Percentiles rank a stretch among this genome's conserved stretches.
Evolutionary conservation across 1,140 invertebrate genomes (phyloP).

Genomic region (Lepidostoma basale): DNA sequence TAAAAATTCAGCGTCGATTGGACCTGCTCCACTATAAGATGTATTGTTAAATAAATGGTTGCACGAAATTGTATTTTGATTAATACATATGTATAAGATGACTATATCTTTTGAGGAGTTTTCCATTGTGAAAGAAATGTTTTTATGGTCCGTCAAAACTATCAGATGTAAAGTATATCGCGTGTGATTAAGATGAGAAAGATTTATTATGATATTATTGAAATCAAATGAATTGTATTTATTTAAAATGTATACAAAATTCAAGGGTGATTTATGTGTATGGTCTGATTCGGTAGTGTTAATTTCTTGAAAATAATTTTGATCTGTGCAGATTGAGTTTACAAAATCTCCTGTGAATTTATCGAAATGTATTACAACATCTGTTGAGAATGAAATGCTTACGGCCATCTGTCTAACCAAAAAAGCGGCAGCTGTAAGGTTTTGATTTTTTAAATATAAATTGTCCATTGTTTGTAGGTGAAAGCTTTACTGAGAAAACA

Average conservation of each 20-base stretch:
- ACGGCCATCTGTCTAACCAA: background rate
- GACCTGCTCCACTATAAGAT: background rate
- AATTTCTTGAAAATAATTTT: too few species aligned
- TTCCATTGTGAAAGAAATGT: background rate
- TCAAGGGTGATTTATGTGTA: too few species aligned
- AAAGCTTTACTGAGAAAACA: too few species aligned
- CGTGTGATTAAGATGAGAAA: background rate
- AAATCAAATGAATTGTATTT: too few species aligned
- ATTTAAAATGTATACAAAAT: too few species aligned
- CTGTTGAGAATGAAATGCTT: background rate
- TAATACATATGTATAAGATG: background rate
- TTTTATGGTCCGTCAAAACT: background rate
- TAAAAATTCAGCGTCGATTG: background rate
- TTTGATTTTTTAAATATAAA: too few species aligned
- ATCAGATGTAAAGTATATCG: background rate
- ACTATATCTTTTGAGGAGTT: background rate
- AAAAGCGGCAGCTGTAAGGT: too few species aligned
- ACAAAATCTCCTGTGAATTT: background rate
- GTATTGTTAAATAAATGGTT: background rate
- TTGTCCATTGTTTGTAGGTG: too few species aligned
- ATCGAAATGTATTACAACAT: constrained; percentile 8
- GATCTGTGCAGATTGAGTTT: background rate
- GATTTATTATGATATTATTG: too few species aligned
- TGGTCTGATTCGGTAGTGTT: too few species aligned
- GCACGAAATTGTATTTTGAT: background rate